phyloP scores from a whole-genome alignment of 2,113 vertebrate species.

The Rhinopithecus roxellana region DNA sequence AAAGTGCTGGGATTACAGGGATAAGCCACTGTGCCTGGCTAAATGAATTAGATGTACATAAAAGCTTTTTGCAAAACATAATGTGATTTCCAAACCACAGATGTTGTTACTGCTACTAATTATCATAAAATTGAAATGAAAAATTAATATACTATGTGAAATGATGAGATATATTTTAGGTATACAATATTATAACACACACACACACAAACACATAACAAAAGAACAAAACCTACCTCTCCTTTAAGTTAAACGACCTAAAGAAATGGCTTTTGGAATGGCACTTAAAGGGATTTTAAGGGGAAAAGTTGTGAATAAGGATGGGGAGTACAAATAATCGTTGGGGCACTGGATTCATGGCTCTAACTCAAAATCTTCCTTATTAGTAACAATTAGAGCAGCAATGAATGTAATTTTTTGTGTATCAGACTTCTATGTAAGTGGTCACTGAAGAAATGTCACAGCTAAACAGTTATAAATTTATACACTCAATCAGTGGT shows the following conservation, averaged over 20 bases:
- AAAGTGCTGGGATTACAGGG: no score
- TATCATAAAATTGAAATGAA: background rate
- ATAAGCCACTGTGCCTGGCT: no score
- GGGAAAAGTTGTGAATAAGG: background rate
- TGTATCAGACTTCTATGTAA: background rate
- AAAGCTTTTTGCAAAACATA: conserved; percentile 19
- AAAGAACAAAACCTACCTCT: background rate
- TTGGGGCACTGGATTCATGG: background rate
- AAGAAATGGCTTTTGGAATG: background rate
- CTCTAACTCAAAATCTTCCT: background rate
- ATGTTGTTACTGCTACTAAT: background rate
- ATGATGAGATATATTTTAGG: background rate
- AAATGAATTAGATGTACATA: background rate
- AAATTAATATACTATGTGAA: background rate
- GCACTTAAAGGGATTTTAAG: background rate
- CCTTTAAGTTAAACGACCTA: background rate
- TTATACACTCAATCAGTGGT: background rate
- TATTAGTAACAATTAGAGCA: background rate
- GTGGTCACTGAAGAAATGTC: background rate
- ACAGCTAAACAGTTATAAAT: background rate
- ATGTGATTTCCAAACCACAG: background rate
- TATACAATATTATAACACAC: background rate
- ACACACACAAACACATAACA: background rate
- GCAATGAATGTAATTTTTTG: background rate
- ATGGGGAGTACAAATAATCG: background rate